Percentiles rank a stretch among this genome's conserved stretches.
Conservation (phyloP, 2,113 vertebrate genomes). For the Hyperopisus bebe region DNA sequence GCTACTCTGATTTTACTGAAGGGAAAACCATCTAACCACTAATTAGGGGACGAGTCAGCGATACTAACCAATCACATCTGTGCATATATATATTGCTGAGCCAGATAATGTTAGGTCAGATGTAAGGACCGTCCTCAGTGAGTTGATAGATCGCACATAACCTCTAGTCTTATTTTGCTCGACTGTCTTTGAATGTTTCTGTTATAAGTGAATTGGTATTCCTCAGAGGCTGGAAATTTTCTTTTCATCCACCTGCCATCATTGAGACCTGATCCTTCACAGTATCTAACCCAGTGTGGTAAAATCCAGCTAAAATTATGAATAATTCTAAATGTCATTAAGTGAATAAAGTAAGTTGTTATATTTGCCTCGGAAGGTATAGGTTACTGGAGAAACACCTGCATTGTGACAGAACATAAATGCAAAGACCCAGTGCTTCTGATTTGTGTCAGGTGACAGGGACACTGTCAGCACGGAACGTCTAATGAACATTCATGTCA, state of each 20-base stretch:
- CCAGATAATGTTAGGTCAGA: constrained; percentile 77
- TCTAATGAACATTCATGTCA: neutral
- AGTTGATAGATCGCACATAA: neutral
- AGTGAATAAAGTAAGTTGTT: neutral
- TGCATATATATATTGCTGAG: constrained; percentile 91
- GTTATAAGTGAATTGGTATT: neutral
- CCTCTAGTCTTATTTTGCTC: neutral
- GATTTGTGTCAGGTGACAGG: neutral
- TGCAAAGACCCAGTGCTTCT: neutral
- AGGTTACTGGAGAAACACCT: neutral
- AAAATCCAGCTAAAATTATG: neutral
- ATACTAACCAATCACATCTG: constrained; percentile 85
- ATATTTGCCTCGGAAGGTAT: neutral
- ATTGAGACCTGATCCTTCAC: neutral
- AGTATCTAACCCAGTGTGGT: neutral
- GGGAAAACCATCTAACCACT: constrained; percentile 72
- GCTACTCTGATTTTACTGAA: constrained; percentile 92
- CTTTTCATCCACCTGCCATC: neutral
- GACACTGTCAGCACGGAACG: neutral
- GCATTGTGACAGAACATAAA: neutral
- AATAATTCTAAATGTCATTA: neutral
- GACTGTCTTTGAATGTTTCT: neutral
- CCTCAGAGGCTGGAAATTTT: neutral
- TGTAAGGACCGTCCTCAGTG: constrained; percentile 29
- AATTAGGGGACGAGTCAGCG: constrained; percentile 82